phyloP scores from a whole-genome alignment of 2,113 vertebrate species.

The Potamarius usumacintae region DNA sequence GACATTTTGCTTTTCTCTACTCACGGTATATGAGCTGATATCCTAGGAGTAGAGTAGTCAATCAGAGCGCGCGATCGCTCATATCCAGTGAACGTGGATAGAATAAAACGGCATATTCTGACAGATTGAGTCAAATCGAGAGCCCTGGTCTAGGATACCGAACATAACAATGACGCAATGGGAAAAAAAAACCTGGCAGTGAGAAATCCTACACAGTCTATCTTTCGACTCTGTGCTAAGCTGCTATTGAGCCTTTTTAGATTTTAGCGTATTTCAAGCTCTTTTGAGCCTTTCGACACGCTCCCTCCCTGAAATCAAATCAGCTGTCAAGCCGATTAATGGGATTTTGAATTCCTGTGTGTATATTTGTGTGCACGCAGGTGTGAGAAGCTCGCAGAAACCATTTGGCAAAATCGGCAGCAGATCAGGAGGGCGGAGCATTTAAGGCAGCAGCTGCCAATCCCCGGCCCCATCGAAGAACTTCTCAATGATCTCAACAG shows the following conservation, averaged over 20 bases:
- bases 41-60: too few species aligned
- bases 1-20: too few species aligned
- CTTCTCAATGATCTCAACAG: constrained; percentile 89
- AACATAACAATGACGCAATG: neutral
- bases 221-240: neutral
- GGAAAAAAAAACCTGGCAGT: neutral
- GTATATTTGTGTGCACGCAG: constrained; percentile 63
- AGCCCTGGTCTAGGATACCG: neutral
- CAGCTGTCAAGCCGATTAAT: neutral
- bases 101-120: neutral
- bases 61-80: too few species aligned
- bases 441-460: constrained; percentile 92
- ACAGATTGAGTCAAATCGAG: neutral
- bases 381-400: constrained; percentile 96
- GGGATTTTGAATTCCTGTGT: neutral
- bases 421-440: constrained; percentile 94
- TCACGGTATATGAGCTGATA: too few species aligned
- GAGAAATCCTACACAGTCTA: neutral
- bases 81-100: too few species aligned
- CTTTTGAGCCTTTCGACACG: neutral
- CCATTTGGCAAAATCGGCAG: constrained; percentile 97
- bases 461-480: constrained; percentile 90
- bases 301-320: neutral
- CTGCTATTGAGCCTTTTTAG: too few species aligned
- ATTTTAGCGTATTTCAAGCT: neutral